Base-by-base conservation (phyloP, 1,140 invertebrate genomes). In the Leptinotarsa lineolata region DNA sequence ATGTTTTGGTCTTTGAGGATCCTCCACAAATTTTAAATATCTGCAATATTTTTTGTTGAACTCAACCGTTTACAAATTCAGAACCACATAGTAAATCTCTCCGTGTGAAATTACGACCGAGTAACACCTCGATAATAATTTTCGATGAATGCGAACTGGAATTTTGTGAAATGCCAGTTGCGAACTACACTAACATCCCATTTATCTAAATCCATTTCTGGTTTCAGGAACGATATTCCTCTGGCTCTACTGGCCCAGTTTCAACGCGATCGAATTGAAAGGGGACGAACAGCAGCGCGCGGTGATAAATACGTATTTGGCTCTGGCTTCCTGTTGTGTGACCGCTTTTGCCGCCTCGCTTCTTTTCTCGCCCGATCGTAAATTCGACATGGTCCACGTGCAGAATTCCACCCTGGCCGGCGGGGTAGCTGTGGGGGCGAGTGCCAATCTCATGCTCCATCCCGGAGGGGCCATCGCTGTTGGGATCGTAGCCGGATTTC, bases 221-320 rank as follows among this genome's bases (percentile, higher is more conserved):
- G 4, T 54, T 54, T 63, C 72, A 96, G 94, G 95, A 73, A 96
- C 96, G 1, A 85, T 97, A 16, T 98, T 98, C 83, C 88, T 99
- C 15, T 98, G 95, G 96, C 86, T 97, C 66, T 98, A 94, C 84
- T 98, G 96, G 96, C 97, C 97, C 1, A 96, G 94, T 74, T 98
- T 98, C 85, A 99, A 98, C 85, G 93, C 93, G 2, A 94, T 91
- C 0, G 86, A 93, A 24, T 87, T 94, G 8, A 87, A 89, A 1
- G 91, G 91, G 3, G 91, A 92, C 64, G 91, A 92, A 78, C 92
- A 94, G 79, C 91, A 95, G 75, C 86, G 96, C 48, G 96, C 95
- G 11, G 90, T 98, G 69, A 90, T 98, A 81, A 98, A 99, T 88
- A 98, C 96, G 5, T 95, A 97, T 81, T 86, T 97, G 48, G 92